phyloP scores from a whole-genome alignment of 2,888 invertebrate species.

The Cantharis flavilabris region DNA sequence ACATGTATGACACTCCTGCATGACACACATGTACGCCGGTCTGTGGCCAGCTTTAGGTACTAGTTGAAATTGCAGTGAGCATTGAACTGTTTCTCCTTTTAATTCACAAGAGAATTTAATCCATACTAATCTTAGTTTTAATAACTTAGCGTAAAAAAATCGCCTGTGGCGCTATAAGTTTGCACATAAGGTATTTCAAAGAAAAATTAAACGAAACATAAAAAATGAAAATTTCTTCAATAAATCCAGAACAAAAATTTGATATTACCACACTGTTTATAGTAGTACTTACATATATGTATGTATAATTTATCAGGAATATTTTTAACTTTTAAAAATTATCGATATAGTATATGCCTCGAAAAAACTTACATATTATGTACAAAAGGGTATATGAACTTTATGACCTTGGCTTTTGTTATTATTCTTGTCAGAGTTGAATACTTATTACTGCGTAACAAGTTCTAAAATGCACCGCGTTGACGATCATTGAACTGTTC shows the following conservation, averaged over 20 bases:
- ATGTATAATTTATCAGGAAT: not conserved
- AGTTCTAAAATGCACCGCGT: slow-evolving; percentile 3
- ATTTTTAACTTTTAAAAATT: not conserved
- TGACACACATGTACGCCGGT: too few relatives aligned
- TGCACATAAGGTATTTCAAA: too few relatives aligned
- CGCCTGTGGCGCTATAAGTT: not conserved
- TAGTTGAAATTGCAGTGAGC: too few relatives aligned
- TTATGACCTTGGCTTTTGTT: slow-evolving; percentile 2
- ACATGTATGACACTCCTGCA: too few relatives aligned
- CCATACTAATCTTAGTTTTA: not conserved
- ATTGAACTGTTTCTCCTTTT: too few relatives aligned
- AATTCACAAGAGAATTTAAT: too few relatives aligned
- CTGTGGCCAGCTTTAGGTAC: too few relatives aligned
- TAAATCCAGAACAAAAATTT: not conserved
- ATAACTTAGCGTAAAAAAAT: not conserved
- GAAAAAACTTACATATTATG: not conserved
- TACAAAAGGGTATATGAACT: slow-evolving; percentile 1
- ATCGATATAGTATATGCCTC: not conserved
- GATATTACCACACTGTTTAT: not conserved
- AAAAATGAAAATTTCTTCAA: not conserved
- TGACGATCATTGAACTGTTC: slow-evolving; percentile 1
- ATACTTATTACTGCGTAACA: slow-evolving; percentile 1
- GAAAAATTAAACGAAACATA: not conserved
- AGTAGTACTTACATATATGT: too few relatives aligned
- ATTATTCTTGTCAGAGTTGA: slow-evolving; percentile 1